Conservation (phyloP, 2,797 vertebrate genomes). For the Phaenicophaeus curvirostris region DNA sequence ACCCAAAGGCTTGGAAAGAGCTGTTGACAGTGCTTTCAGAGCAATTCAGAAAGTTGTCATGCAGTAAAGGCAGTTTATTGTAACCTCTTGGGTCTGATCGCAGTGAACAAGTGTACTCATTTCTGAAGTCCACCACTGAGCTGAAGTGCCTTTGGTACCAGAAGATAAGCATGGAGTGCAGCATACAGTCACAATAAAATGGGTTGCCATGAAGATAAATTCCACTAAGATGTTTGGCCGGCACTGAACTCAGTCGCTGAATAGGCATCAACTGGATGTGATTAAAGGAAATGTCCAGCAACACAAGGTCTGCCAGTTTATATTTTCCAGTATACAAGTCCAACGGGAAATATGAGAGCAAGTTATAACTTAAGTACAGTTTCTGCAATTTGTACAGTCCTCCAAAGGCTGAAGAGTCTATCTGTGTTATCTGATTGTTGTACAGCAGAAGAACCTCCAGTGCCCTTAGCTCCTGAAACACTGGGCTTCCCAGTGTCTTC, state of each 20-base stretch:
- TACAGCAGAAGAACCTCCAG: slow-evolving; percentile 88
- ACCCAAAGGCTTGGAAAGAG: slow-evolving; percentile 72
- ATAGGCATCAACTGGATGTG: slow-evolving; percentile 80
- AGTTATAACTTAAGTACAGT: slow-evolving; percentile 88
- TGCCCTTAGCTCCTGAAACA: slow-evolving; percentile 82
- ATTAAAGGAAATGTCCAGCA: slow-evolving; percentile 90
- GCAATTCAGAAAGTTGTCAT: slow-evolving; percentile 76
- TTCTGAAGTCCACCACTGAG: slow-evolving; percentile 85
- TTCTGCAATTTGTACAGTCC: slow-evolving; percentile 81
- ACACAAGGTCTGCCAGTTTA: slow-evolving; percentile 80
- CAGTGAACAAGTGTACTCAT: slow-evolving; percentile 80
- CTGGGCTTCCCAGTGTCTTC: slow-evolving; percentile 75
- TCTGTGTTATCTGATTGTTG: slow-evolving; percentile 83
- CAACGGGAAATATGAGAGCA: slow-evolving; percentile 80
- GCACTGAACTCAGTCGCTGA: slow-evolving; percentile 82
- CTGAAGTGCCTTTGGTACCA: slow-evolving; percentile 87
- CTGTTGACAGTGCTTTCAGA: slow-evolving; percentile 77
- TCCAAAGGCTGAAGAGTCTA: slow-evolving; percentile 80
- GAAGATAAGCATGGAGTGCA: slow-evolving; percentile 85
- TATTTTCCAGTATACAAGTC: slow-evolving; percentile 81
- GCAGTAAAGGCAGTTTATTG: slow-evolving; percentile 63
- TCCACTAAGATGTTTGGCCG: slow-evolving; percentile 76
- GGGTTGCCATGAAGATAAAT: slow-evolving; percentile 92
- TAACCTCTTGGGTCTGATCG: slow-evolving; percentile 59
- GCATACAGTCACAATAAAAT: slow-evolving; percentile 84